Percentiles rank a stretch among this genome's conserved stretches.
Conservation (phyloP, 1,140 invertebrate species). For the Lordiphosa clarofinis region DNA sequence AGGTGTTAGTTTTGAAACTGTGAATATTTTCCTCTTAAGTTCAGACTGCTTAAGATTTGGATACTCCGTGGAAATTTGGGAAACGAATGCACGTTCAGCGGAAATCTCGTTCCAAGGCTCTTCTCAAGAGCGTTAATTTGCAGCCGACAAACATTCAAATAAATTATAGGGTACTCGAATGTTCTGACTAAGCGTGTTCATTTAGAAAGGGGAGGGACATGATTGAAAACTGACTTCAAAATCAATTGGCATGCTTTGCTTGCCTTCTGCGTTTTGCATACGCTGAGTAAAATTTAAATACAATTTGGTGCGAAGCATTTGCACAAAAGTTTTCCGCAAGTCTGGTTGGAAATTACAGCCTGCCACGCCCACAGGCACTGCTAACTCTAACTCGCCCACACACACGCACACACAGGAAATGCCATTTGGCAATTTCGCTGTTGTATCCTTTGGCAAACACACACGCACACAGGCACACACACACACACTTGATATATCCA, state of each 20-base stretch:
- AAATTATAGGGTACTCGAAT: no score
- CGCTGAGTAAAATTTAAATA: constrained; percentile 22
- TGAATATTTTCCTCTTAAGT: no score
- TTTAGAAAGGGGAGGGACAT: no score
- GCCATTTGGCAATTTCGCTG: constrained; percentile 63
- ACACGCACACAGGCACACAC: constrained; percentile 1
- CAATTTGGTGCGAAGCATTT: constrained; percentile 19
- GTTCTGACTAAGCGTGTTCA: no score
- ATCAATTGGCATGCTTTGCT: not conserved
- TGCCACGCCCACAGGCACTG: constrained; percentile 6
- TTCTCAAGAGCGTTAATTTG: no score
- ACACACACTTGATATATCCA: constrained; percentile 62
- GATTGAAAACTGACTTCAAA: not conserved
- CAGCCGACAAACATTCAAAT: no score
- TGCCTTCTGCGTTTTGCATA: constrained; percentile 1
- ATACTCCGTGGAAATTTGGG: no score
- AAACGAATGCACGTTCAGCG: no score
- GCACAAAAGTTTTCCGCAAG: constrained; percentile 22
- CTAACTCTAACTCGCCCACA: not conserved
- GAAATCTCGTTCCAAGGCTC: no score
- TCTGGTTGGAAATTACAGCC: constrained; percentile 1
- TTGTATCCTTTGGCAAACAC: constrained; percentile 56
- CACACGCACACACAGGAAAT: constrained; percentile 25
- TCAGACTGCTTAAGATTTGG: no score
- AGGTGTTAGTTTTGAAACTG: no score